A percentile compares a stretch with the other conserved stretches of the same genome.
Evolutionary conservation across 2,888 invertebrate genomes (phyloP).

Genomic region (Oscheius myriophilus): DNA sequence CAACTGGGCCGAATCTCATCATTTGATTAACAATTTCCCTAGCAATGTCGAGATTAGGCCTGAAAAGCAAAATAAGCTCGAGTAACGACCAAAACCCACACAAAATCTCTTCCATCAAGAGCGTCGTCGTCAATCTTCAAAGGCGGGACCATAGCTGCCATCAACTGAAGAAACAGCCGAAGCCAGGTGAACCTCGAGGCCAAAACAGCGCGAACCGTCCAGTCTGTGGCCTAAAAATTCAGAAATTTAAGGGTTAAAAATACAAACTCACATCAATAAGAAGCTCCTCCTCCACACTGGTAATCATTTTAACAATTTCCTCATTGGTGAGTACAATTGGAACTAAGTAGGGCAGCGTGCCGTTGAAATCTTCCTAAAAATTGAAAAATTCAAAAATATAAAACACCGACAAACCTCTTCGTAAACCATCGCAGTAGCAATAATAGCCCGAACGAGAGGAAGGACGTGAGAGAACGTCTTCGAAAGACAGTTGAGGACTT

Average conservation of each 20-base stretch:
- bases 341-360: slow-evolving; percentile 17
- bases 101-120: slow-evolving; percentile 11
- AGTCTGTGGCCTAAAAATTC: no score
- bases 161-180: slow-evolving; percentile 15
- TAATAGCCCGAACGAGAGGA: slow-evolving; percentile 87
- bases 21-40: neutral
- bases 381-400: neutral
- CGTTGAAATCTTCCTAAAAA: slow-evolving; percentile 38
- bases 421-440: slow-evolving; percentile 74
- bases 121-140: slow-evolving; percentile 18
- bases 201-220: neutral
- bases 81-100: no score
- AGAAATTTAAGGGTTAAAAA: no score
- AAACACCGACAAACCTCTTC: slow-evolving; percentile 71
- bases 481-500: slow-evolving; percentile 74
- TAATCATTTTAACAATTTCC: slow-evolving; percentile 2
- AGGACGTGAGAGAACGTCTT: slow-evolving; percentile 87
- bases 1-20: no score
- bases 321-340: slow-evolving; percentile 5
- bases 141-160: slow-evolving; percentile 17
- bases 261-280: neutral
- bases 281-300: slow-evolving; percentile 16
- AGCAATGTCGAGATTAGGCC: slow-evolving; percentile 14
- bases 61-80: neutral
- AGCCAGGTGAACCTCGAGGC: slow-evolving; percentile 26